Base-by-base conservation (phyloP, 2,888 invertebrate genomes). In the Dorcus parallelipipedus region DNA sequence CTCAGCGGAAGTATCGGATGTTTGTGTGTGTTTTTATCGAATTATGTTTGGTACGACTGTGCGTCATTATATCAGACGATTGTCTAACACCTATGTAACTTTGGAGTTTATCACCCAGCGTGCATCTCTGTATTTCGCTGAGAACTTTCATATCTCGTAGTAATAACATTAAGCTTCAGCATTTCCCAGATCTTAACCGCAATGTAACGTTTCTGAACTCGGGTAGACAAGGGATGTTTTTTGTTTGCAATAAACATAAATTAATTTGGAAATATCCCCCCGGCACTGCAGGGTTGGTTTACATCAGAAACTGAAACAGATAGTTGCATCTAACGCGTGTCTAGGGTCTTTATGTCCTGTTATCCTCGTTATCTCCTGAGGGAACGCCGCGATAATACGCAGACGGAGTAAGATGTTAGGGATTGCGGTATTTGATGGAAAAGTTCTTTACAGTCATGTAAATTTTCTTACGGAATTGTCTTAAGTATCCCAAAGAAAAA, bases 241-340 rank as follows among this genome's bases (percentile, higher is more conserved):
- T 72, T 71, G 72, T 73, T 71, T 70, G 70, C 66, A 72, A 73
- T 73, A 72, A 74, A 73, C 73, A 73, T 74, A 73, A 73, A 74
- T 73, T 74, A 73, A 74, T 73, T 73, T 71, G 64, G 64, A 66
- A 64, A 61, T 65, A 65, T 64, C 68, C 68, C 68, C 64, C 59
- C 58, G 67, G 66, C 68, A 58, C 62, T 65, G 61, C 63, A 59
- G 68, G 67, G 65, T 59, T 63, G 66, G 64, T 68, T 65, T 68
- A 67, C 63, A 64, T 66, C 64, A 64, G 60, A 55, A 61, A 56
- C 61, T 61, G 56, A 61, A 62, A 61, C 58, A 61, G 64, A 65
- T 65, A 61, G 67, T 62, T 67, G 63, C 66, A 65, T 65, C 64
- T 62, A 58, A 60, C 60, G 66, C 64, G 66, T 63, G 65, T 65